Evolutionary conservation across 2,113 vertebrate species (phyloP).

Genomic region (Okapia johnstoni): DNA sequence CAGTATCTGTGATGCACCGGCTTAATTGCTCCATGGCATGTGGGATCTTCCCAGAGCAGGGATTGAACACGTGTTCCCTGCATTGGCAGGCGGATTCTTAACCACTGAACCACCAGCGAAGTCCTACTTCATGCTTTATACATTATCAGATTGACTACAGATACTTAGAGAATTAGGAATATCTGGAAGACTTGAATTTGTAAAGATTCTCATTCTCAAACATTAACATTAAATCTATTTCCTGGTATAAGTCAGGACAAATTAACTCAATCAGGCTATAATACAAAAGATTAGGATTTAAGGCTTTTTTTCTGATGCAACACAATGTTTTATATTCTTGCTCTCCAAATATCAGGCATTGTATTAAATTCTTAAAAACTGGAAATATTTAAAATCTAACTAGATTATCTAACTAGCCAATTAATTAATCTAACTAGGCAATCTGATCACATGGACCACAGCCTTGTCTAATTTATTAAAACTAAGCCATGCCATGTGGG

Average conservation of each 20-base stretch:
- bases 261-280: neutral
- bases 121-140: neutral
- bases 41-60: neutral
- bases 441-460: too few species aligned
- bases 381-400: neutral
- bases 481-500: too few species aligned
- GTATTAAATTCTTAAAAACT: neutral
- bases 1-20: neutral
- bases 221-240: neutral
- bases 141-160: neutral
- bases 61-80: neutral
- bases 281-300: neutral
- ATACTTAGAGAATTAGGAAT: conserved; percentile 19
- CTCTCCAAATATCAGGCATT: neutral
- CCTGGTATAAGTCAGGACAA: neutral
- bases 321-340: neutral
- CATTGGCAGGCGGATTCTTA: neutral
- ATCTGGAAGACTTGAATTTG: neutral
- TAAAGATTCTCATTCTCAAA: neutral
- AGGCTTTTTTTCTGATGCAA: neutral
- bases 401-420: neutral
- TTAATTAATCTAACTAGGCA: too few species aligned
- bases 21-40: neutral
- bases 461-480: too few species aligned
- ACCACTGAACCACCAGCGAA: neutral